Conservation (phyloP, 2,113 vertebrate species). For the Podilymbus podiceps region DNA sequence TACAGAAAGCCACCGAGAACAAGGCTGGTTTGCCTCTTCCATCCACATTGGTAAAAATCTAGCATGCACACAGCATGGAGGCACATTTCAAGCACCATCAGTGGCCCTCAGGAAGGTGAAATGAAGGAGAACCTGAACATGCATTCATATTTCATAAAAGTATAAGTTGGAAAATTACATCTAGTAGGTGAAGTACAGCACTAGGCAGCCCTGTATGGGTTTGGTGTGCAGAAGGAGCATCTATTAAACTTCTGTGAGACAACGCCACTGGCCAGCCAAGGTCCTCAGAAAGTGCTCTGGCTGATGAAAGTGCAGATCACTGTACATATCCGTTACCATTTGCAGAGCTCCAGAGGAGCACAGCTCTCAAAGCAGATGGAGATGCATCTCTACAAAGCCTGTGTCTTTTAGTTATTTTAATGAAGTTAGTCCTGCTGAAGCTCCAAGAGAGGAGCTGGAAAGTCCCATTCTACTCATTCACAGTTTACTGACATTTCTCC, state of each 20-base stretch:
- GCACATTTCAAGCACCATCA: background rate
- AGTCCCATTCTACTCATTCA: background rate
- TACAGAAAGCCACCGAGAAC: background rate
- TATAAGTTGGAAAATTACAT: background rate
- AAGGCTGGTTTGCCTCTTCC: background rate
- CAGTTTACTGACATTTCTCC: background rate
- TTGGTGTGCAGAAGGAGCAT: background rate
- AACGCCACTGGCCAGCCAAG: background rate
- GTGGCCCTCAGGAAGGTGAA: background rate
- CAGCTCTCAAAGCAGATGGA: background rate
- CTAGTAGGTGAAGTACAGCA: background rate
- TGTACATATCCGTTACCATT: rapidly evolving
- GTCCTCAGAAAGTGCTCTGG: background rate
- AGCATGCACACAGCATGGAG: background rate
- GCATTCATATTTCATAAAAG: background rate
- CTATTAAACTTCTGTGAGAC: background rate
- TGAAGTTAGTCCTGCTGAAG: background rate
- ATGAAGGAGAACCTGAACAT: background rate
- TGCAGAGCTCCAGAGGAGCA: background rate
- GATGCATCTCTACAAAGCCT: background rate
- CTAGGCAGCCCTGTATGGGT: background rate
- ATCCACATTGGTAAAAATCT: background rate
- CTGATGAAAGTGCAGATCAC: background rate
- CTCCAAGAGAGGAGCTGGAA: background rate
- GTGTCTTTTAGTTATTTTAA: background rate